Percentiles rank a stretch among this genome's conserved stretches.
Evolutionary conservation across 2,888 invertebrate genomes (phyloP).

Genomic region (Andrena haemorrhoa): DNA sequence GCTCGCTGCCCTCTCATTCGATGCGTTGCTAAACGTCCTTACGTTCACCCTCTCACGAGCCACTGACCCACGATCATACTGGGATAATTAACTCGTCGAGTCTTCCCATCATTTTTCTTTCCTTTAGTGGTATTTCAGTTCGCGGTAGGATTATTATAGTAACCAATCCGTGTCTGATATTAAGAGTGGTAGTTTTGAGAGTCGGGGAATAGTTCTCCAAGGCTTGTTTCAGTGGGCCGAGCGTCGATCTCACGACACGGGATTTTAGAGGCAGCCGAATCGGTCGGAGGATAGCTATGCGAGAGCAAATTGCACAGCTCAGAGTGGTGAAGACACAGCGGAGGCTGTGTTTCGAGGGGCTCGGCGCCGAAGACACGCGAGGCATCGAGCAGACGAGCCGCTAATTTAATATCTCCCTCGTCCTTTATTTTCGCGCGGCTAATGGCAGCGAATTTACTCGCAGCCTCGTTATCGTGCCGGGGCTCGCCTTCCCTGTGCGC

Average conservation of each 20-base stretch:
- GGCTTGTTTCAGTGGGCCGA: too few species aligned
- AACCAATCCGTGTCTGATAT: too few species aligned
- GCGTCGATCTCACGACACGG: too few species aligned
- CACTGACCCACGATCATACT: constrained; percentile 17
- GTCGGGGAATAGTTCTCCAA: too few species aligned
- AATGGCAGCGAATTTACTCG: constrained; percentile 84
- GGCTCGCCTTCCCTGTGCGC: constrained; percentile 46
- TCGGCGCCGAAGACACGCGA: constrained; percentile 44
- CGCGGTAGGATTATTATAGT: too few species aligned
- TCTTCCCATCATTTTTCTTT: not conserved
- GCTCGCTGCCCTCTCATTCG: constrained; percentile 5
- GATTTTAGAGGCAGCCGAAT: not conserved
- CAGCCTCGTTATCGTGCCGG: constrained; percentile 78
- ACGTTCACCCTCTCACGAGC: constrained; percentile 12
- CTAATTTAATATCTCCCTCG: constrained; percentile 83
- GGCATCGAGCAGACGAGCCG: constrained; percentile 59
- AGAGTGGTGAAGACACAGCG: constrained; percentile 9
- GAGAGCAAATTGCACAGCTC: constrained; percentile 12
- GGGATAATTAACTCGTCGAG: constrained; percentile 13
- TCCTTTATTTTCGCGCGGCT: constrained; percentile 83
- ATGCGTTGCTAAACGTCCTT: constrained; percentile 38
- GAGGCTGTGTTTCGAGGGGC: constrained; percentile 20
- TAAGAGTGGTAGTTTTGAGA: too few species aligned
- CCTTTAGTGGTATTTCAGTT: too few species aligned
- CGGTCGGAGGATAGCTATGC: not conserved